Base-by-base conservation (phyloP, 53 echinoderm and acorn worm species). In the Holothuria leucospilota region DNA sequence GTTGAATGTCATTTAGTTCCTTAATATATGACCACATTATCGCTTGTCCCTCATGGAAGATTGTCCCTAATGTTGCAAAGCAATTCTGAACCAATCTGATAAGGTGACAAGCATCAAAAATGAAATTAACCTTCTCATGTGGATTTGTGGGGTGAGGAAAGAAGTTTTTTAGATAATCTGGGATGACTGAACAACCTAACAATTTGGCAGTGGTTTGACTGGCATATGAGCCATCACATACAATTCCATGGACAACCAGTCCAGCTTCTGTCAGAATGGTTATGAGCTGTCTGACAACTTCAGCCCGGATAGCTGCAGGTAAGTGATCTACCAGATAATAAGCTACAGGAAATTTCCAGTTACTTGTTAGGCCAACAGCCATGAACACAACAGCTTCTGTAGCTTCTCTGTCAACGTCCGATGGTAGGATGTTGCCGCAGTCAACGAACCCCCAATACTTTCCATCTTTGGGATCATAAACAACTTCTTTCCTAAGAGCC, bases 101-200 rank as follows among this genome's bases (percentile, higher is more conserved):
- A 6, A 93, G 84, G 77, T 93, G 93, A 72, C 89, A 86, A 29
- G 90, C 85, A 72, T 93, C 93, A 79, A 93, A 93, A 9, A 93
- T 62, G 59, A 90, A 87, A 26, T 88, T 63, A 16, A 87, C 80
- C 30, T 85, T 93, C 60, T 93, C 79, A 84, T 69, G 56, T 21
- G 88, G 92, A 85, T 85, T 67, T 51, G 52, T 20, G 52, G 92
- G 92, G 65, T 92, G 90, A 56, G 40, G 30, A 51, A 87, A 87
- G 29, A 82, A 13, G 34, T 34, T 81, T 29, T 21, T 86, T 20
- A 41, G 0, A 81, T 58, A 23, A 8, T 53, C 64, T 68, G 64
- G 13, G 71, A 74, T 61, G 41, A 86, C 72, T n/a, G 82, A 46
- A 72, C 86, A 86, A 27, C 86, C 90, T 56, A 90, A 63, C 61